Evolutionary conservation across 2,113 vertebrate genomes (phyloP).

Genomic region (Calonectris borealis): DNA sequence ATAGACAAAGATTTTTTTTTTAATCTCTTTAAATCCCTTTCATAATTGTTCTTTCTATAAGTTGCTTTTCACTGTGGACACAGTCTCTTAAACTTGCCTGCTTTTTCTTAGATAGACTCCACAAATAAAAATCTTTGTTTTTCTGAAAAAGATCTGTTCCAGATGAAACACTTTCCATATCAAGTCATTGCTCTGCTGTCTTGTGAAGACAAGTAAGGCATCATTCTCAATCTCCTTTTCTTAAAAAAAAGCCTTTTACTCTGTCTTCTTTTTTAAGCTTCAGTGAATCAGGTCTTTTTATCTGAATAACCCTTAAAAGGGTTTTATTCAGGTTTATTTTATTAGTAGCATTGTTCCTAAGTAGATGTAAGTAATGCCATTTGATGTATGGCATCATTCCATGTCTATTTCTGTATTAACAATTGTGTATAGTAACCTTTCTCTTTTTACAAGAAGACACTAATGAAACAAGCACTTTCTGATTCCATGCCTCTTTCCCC

Average conservation of each 20-base stretch:
- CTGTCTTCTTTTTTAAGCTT: not conserved
- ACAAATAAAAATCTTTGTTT: slow-evolving; percentile 1
- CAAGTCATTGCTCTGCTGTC: not conserved
- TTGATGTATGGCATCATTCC: not conserved
- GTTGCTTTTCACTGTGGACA: not conserved
- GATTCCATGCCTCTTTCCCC: not conserved
- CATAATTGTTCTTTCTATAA: not conserved
- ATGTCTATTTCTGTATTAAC: slow-evolving; percentile 14
- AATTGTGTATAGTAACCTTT: not conserved
- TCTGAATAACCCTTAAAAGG: not conserved
- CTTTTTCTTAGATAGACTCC: not conserved
- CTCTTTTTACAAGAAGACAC: slow-evolving; percentile 6
- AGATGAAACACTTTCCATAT: slow-evolving; percentile 1
- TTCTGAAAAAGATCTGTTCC: not conserved
- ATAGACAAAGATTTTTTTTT: not conserved
- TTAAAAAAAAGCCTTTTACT: not conserved
- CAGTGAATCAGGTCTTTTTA: slow-evolving; percentile 6
- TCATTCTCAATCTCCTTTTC: not conserved
- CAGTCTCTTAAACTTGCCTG: not conserved
- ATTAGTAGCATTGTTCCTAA: slow-evolving; percentile 40
- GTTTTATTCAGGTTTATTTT: slow-evolving; percentile 45
- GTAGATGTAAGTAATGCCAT: not conserved
- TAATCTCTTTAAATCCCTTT: not conserved
- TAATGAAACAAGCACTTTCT: slow-evolving; percentile 38
- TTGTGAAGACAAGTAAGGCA: not conserved